phyloP scores from a whole-genome alignment of 2,113 vertebrate species.

The Patagioenas fasciata region DNA sequence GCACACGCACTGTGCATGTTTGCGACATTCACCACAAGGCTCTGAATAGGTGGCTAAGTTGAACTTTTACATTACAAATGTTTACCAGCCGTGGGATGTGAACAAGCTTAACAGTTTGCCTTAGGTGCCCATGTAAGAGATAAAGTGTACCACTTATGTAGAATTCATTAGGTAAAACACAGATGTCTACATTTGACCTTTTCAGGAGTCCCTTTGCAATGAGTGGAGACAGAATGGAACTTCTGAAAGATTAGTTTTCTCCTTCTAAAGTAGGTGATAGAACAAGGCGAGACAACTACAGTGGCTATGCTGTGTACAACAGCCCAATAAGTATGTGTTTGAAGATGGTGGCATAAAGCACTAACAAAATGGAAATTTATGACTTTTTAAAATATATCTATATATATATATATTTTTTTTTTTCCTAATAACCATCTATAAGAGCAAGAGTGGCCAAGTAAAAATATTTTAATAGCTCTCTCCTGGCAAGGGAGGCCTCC shows the following conservation, averaged over 20 bases:
- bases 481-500: conserved; percentile 81
- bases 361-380: background rate
- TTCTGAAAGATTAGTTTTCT: background rate
- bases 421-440: background rate
- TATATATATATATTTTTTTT: background rate
- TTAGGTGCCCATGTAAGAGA: background rate
- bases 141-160: background rate
- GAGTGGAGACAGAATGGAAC: background rate
- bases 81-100: background rate
- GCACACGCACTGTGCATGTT: fast-evolving
- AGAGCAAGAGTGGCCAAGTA: background rate
- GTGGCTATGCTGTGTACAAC: background rate
- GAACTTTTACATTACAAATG: background rate
- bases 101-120: background rate
- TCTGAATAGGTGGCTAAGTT: background rate
- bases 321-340: fast-evolving
- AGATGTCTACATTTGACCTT: background rate
- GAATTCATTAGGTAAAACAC: background rate
- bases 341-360: background rate
- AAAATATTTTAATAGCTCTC: conserved; percentile 41
- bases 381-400: no score
- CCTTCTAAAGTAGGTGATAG: background rate
- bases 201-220: background rate
- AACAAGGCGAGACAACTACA: background rate
- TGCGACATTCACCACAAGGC: background rate